phyloP scores from a whole-genome alignment of 2,113 vertebrate genomes.

The Sardina pilchardus region DNA sequence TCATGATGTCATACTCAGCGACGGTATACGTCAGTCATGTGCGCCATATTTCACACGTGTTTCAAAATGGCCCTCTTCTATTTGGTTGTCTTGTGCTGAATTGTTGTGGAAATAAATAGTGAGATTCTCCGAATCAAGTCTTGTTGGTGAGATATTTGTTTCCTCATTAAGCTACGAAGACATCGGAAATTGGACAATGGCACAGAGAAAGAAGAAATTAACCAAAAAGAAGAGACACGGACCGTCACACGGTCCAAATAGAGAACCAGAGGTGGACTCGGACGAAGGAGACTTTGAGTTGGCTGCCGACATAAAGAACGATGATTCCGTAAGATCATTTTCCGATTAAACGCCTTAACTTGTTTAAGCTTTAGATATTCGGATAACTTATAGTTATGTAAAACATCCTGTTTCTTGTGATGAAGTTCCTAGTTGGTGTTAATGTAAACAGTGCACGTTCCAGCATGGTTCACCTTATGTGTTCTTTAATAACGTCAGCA shows the following conservation, averaged over 20 bases:
- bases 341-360: background rate
- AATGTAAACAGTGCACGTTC: background rate
- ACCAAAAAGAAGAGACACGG: constrained; percentile 67
- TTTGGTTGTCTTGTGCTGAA: constrained; percentile 38
- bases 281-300: constrained; percentile 71
- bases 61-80: constrained; percentile 57
- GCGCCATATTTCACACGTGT: constrained; percentile 61
- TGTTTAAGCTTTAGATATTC: no score
- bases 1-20: constrained; percentile 23
- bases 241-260: constrained; percentile 18
- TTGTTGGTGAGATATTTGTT: background rate
- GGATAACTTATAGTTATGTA: no score
- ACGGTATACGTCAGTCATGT: background rate
- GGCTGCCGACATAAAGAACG: constrained; percentile 64
- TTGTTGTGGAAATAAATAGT: background rate
- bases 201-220: constrained; percentile 72
- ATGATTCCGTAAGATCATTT: constrained; percentile 59
- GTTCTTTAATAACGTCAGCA: background rate
- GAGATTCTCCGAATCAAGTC: background rate
- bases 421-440: background rate
- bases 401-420: no score
- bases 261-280: constrained; percentile 64
- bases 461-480: background rate
- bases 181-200: constrained; percentile 57
- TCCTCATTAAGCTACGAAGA: background rate